phyloP scores from a whole-genome alignment of 2,113 vertebrate genomes.

The Saccopteryx bilineata region DNA sequence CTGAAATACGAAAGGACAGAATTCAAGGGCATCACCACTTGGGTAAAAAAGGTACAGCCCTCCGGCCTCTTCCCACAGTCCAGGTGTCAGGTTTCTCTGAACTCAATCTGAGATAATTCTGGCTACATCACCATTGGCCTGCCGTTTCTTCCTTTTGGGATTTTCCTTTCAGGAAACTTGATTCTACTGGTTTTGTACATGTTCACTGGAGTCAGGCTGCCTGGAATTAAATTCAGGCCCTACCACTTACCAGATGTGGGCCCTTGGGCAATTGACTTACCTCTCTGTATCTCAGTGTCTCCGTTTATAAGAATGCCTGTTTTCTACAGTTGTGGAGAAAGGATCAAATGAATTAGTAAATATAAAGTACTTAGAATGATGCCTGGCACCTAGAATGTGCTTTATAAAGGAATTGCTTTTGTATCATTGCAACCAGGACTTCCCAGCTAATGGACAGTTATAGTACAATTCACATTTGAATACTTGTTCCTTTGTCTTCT shows the following conservation, averaged over 20 bases:
- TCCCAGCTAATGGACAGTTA: background rate
- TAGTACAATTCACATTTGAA: background rate
- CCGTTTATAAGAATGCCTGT: background rate
- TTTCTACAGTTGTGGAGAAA: background rate
- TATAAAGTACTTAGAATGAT: background rate
- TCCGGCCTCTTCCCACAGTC: background rate
- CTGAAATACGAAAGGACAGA: constrained; percentile 85
- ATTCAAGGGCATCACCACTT: constrained; percentile 59
- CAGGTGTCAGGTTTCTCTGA: background rate
- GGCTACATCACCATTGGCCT: background rate
- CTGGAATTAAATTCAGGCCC: constrained; percentile 3
- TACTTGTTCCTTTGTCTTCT: background rate
- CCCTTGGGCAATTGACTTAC: background rate
- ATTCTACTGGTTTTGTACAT: background rate
- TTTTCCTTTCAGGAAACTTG: background rate
- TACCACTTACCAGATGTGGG: background rate
- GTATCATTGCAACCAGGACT: background rate
- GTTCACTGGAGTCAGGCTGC: background rate
- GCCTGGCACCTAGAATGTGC: too few relatives aligned
- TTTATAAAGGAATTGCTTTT: background rate
- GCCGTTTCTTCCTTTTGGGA: background rate
- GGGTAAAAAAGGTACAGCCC: constrained; percentile 24
- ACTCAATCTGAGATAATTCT: background rate
- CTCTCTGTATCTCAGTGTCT: background rate
- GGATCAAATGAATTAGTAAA: background rate